Percentiles rank a stretch among this genome's conserved stretches.
These are phyloP conservation scores for Melitaea athalia DNA, from an alignment of 2,888 invertebrate genomes.

Conservation along the genomic window DNA sequence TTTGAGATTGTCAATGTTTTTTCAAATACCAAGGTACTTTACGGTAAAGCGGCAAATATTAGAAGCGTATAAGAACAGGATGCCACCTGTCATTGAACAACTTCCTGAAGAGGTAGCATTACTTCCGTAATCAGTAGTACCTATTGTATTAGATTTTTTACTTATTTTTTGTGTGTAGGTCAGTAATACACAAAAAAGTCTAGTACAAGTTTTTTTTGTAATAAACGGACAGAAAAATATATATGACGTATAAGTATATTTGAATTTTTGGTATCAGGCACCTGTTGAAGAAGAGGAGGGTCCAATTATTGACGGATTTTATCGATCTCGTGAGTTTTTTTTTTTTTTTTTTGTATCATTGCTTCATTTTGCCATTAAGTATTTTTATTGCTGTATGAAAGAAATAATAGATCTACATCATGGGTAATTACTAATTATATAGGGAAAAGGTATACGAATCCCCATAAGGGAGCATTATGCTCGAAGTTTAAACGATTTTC, in stretches of 20 bases:
- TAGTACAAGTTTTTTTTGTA: too few species aligned
- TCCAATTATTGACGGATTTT: neutral
- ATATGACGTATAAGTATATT: too few species aligned
- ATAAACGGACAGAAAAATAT: too few species aligned
- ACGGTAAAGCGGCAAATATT: neutral
- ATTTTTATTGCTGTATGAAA: too few species aligned
- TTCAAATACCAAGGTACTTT: neutral
- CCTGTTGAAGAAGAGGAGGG: neutral
- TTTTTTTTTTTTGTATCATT: neutral
- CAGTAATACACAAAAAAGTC: too few species aligned
- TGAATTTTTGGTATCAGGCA: too few species aligned
- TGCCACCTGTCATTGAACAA: neutral
- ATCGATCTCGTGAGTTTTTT: neutral
- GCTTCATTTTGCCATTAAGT: too few species aligned
- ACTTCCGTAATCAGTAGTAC: neutral
- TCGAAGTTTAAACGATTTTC: too few species aligned
- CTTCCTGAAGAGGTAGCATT: neutral
- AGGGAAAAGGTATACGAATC: too few species aligned
- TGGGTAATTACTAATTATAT: too few species aligned
- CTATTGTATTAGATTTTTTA: neutral
- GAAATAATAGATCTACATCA: too few species aligned
- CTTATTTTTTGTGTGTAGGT: neutral
- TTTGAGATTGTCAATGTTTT: neutral
- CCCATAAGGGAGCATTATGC: too few species aligned
- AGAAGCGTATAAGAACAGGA: constrained; percentile 3